Conservation (phyloP, 2,888 invertebrate species). For the Drosophila prostipennis region DNA sequence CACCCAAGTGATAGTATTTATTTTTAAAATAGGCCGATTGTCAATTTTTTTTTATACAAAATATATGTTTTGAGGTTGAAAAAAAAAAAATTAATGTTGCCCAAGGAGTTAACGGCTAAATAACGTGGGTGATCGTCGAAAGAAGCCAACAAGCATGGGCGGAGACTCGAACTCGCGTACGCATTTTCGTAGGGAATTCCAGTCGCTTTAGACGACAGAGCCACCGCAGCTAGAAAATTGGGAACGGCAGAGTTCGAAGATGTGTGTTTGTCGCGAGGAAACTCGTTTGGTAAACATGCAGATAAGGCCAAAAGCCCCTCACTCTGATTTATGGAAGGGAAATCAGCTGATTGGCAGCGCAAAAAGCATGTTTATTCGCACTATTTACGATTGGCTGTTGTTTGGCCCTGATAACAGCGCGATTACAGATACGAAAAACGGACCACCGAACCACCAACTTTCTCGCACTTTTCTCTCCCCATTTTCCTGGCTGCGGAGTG, state of each 20-base stretch:
- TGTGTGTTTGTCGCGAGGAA: neutral
- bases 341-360: slow-evolving; percentile 29
- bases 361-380: slow-evolving; percentile 28
- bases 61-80: neutral
- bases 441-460: slow-evolving; percentile 4
- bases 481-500: slow-evolving; percentile 21
- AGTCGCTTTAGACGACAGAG: slow-evolving; percentile 48
- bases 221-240: slow-evolving; percentile 46
- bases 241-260: neutral
- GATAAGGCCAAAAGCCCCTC: too few species aligned
- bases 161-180: slow-evolving; percentile 51
- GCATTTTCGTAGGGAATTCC: slow-evolving; percentile 16
- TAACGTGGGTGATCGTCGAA: slow-evolving; percentile 69
- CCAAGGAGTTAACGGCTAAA: slow-evolving; percentile 71
- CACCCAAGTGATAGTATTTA: neutral
- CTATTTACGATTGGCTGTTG: slow-evolving; percentile 33
- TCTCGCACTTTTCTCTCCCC: neutral
- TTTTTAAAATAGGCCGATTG: neutral
- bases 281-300: neutral
- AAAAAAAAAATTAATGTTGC: slow-evolving; percentile 63
- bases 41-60: neutral
- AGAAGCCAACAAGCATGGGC: slow-evolving; percentile 77
- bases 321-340: neutral
- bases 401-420: slow-evolving; percentile 37
- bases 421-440: slow-evolving; percentile 14